A percentile compares a stretch with the other conserved stretches of the same genome.
Evolutionary conservation across 2,797 vertebrate species (phyloP).

Genomic region (Coluber constrictor): DNA sequence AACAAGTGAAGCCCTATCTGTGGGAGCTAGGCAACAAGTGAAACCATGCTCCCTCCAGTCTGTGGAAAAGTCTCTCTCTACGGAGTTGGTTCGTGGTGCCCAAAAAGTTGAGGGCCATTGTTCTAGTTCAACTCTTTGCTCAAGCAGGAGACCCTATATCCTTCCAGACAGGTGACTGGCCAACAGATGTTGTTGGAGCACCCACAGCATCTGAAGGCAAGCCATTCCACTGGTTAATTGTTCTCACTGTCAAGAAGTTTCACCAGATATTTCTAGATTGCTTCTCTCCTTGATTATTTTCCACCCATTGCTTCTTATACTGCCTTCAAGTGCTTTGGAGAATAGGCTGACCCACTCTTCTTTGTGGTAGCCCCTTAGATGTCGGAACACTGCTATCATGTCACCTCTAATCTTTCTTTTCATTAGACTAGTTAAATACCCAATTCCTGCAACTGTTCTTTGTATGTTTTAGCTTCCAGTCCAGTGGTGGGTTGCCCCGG

Average conservation of each 20-base stretch:
- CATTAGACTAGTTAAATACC: background rate
- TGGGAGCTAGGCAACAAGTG: background rate
- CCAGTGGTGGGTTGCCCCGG: no score
- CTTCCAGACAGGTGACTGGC: background rate
- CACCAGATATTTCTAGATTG: no score
- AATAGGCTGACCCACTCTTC: background rate
- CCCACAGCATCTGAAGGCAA: background rate
- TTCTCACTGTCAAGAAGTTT: no score
- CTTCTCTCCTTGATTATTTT: background rate
- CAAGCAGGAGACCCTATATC: background rate
- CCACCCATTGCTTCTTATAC: background rate
- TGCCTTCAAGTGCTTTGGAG: background rate
- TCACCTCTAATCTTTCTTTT: background rate
- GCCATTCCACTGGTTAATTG: no score
- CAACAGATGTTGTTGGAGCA: background rate
- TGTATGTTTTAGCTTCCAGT: background rate
- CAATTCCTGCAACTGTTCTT: background rate
- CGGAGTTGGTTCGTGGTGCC: background rate
- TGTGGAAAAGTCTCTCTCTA: background rate
- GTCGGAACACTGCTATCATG: background rate
- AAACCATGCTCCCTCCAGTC: background rate
- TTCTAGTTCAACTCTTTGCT: background rate
- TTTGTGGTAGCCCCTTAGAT: background rate
- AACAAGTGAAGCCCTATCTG: rapidly evolving
- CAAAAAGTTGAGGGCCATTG: background rate